Percentiles rank a stretch among this genome's conserved stretches.
These are phyloP conservation scores for Theretra japonica DNA, from an alignment of 2,888 invertebrate genomes.

Conservation along the genomic window DNA sequence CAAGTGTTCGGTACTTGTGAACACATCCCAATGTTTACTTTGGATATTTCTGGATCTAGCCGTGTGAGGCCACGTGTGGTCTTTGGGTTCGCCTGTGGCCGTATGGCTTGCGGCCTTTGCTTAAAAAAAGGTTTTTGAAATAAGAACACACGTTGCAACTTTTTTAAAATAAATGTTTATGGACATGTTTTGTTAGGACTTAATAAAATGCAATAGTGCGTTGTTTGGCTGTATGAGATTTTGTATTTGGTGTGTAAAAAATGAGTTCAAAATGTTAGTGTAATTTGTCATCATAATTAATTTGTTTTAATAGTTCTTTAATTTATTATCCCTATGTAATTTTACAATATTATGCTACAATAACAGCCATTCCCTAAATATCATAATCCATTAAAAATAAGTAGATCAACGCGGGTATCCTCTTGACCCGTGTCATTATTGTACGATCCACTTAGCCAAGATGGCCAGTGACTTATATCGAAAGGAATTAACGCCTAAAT, in stretches of 20 bases:
- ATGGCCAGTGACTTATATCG: slow-evolving; percentile 18
- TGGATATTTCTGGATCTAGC: slow-evolving; percentile 76
- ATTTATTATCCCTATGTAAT: not conserved
- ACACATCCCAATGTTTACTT: slow-evolving; percentile 77
- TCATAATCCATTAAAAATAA: slow-evolving; percentile 34
- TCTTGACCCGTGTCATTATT: slow-evolving; percentile 19
- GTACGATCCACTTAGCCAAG: slow-evolving; percentile 19
- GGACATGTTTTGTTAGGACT: too few species aligned
- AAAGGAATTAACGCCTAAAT: slow-evolving; percentile 25
- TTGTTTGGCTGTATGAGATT: not conserved
- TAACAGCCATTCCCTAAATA: not conserved
- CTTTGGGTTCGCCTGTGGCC: slow-evolving; percentile 44
- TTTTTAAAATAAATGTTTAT: not conserved
- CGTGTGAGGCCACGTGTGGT: slow-evolving; percentile 76
- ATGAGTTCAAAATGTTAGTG: too few species aligned
- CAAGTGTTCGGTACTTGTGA: slow-evolving; percentile 77
- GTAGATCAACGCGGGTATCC: not conserved
- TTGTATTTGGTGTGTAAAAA: not conserved
- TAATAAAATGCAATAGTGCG: not conserved
- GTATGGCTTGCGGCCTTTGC: slow-evolving; percentile 46
- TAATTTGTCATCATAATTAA: too few species aligned
- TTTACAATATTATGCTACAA: not conserved
- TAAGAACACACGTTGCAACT: not conserved
- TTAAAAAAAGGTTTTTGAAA: slow-evolving; percentile 43
- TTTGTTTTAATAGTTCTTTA: too few species aligned